These are phyloP conservation scores for Phaenicophaeus curvirostris DNA, from an alignment of 2,797 vertebrate species.

Conservation along the genomic window DNA sequence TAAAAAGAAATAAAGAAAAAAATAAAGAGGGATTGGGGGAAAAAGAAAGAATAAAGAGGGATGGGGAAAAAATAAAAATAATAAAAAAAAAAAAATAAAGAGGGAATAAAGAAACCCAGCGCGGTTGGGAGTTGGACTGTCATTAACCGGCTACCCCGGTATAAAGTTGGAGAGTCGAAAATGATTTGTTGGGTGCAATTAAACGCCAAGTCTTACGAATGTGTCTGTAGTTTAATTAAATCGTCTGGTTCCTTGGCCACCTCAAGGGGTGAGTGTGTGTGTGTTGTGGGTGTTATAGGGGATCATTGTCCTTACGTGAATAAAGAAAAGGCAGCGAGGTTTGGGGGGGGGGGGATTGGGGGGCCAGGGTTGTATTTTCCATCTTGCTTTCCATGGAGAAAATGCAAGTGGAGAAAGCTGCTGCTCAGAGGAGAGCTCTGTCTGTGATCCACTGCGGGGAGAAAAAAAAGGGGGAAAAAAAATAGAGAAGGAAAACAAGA, in stretches of 20 bases:
- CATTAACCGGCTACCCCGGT: background rate
- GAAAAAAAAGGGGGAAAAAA: background rate
- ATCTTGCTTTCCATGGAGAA: background rate
- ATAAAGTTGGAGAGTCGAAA: background rate
- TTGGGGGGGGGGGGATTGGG: background rate
- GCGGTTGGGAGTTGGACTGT: background rate
- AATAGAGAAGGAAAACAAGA: background rate
- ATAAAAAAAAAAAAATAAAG: too few species aligned
- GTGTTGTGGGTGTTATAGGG: background rate
- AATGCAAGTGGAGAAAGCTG: background rate
- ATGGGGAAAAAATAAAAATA: too few species aligned
- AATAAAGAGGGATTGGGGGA: too few species aligned
- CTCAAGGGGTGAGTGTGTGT: background rate
- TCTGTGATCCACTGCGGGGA: background rate
- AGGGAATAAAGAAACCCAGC: background rate
- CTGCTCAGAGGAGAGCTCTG: background rate
- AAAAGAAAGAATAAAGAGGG: background rate
- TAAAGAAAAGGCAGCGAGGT: background rate
- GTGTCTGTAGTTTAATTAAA: slow-evolving; percentile 54
- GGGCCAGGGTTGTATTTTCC: background rate
- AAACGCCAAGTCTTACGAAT: slow-evolving; percentile 7
- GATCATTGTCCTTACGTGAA: background rate
- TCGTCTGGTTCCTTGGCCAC: slow-evolving; percentile 40
- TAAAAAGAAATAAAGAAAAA: background rate
- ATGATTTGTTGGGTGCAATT: slow-evolving; percentile 55